These are phyloP conservation scores for Acrocephalus kingi DNA, from an alignment of 2,113 vertebrate species.

Conservation along the genomic window DNA sequence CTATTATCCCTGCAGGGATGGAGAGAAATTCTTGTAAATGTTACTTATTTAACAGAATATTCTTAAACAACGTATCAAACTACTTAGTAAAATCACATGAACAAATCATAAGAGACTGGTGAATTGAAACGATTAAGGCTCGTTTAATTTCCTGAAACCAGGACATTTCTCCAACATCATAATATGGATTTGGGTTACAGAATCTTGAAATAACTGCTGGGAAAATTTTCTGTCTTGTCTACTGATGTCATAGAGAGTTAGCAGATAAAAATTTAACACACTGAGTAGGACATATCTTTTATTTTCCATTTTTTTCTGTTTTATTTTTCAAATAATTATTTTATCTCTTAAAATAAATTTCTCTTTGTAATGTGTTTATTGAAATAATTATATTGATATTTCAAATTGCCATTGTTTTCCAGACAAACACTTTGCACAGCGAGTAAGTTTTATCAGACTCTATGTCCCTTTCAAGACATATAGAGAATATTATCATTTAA, in stretches of 20 bases:
- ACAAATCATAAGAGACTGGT: constrained; percentile 36
- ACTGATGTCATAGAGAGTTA: not conserved
- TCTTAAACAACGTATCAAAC: constrained; percentile 52
- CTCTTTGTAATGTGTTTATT: not conserved
- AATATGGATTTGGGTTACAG: constrained; percentile 19
- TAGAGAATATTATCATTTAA: not conserved
- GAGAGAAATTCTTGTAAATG: constrained; percentile 57
- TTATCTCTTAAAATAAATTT: not conserved
- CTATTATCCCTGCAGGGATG: constrained; percentile 58
- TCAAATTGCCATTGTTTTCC: not conserved
- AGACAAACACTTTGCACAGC: not conserved
- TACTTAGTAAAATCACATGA: constrained; percentile 47
- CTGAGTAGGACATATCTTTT: not conserved
- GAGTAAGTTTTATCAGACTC: not conserved
- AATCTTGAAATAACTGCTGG: constrained; percentile 5
- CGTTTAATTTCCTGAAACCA: constrained; percentile 26
- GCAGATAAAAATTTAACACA: not conserved
- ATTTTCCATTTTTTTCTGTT: not conserved
- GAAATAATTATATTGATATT: not conserved
- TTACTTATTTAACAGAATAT: constrained; percentile 66
- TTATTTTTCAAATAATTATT: not conserved
- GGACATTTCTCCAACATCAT: constrained; percentile 15
- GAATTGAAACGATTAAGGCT: constrained; percentile 48
- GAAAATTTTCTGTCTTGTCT: constrained; percentile 1
- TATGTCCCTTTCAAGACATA: not conserved